Evolutionary conservation across 1,140 invertebrate genomes (phyloP).

Genomic region (Meloidogyne exigua): DNA sequence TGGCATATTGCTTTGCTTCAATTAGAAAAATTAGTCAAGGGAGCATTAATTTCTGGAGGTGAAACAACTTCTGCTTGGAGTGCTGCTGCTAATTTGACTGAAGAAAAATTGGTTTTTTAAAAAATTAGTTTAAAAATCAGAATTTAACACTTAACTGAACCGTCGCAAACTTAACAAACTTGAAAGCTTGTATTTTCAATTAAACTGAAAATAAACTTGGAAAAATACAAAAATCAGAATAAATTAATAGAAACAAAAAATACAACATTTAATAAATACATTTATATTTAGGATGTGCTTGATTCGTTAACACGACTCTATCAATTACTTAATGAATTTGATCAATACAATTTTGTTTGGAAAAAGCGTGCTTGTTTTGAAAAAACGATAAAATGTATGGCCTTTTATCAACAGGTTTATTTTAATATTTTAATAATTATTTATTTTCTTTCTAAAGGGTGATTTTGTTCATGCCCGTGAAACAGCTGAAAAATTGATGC

Average conservation of each 20-base stretch:
- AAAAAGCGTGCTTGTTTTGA: conserved; percentile 35
- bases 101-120: conserved; percentile 35
- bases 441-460: conserved; percentile 7
- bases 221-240: too few relatives aligned
- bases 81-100: conserved; percentile 22
- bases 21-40: conserved; percentile 23
- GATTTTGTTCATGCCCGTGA: conserved; percentile 32
- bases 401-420: conserved; percentile 21
- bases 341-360: conserved; percentile 35
- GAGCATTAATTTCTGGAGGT: conserved; percentile 14
- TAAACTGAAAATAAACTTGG: too few relatives aligned
- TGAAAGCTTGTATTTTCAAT: too few relatives aligned
- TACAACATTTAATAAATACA: not conserved
- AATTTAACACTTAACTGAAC: too few relatives aligned
- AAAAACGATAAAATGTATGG: conserved; percentile 37
- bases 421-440: not conserved
- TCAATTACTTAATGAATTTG: conserved; percentile 30
- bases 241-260: too few relatives aligned
- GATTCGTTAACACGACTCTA: conserved; percentile 34
- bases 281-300: conserved; percentile 29
- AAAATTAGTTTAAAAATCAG: not conserved
- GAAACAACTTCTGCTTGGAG: conserved; percentile 27
- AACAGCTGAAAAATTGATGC: conserved; percentile 36
- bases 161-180: too few relatives aligned
- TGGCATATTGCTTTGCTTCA: conserved; percentile 30